Base-by-base conservation (phyloP, 2,797 vertebrate species). In the Fundulus diaphanus region DNA sequence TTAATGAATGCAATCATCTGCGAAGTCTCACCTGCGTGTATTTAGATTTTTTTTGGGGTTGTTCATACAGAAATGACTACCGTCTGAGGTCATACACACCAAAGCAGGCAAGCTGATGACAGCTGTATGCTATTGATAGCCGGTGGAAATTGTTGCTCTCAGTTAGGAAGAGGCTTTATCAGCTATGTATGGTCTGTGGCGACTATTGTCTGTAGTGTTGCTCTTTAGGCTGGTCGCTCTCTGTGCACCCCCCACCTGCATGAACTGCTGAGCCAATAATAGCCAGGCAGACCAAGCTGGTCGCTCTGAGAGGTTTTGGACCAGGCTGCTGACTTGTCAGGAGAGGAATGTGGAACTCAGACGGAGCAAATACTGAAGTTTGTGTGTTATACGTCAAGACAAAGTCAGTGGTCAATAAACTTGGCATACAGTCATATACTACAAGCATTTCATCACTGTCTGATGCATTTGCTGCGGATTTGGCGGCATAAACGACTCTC, bases 251-350 rank as follows among this genome's bases (percentile, higher is more conserved):
- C n/a, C 20, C 22, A 57, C 22, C 68, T 63, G 56, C 89, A 90
- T 86, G 87, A 92, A 89, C 83, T 81, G 72, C 77, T 33, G 83
- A 78, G 88, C 90, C 91, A 92, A 92, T 93, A 94, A 94, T 94
- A 95, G 88, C 88, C 82, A 48, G 56, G 82, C 77, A 51, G 85
- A 88, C 80, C 90, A 82, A 89, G 69, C 90, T 83, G 89, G 86
- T 87, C 77, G 68, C 78, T 70, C 87, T 90, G 89, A 91, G 89
- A 59, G 87, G 91, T 92, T 84, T 87, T 83, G 82, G 83, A 92
- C 90, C 84, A 80, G 87, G 87, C 84, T 74, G 86, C 87, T 92
- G 84, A 90, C 90, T 90, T 90, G 74, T 89, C 68, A 76, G 89
- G 89, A 92, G 90, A 91, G 92, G 92, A 93, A 94, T 92, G 85